Percentiles rank a stretch among this genome's conserved stretches.
phyloP scores from a whole-genome alignment of 2,888 invertebrate species.

The Slavum lentiscoides region DNA sequence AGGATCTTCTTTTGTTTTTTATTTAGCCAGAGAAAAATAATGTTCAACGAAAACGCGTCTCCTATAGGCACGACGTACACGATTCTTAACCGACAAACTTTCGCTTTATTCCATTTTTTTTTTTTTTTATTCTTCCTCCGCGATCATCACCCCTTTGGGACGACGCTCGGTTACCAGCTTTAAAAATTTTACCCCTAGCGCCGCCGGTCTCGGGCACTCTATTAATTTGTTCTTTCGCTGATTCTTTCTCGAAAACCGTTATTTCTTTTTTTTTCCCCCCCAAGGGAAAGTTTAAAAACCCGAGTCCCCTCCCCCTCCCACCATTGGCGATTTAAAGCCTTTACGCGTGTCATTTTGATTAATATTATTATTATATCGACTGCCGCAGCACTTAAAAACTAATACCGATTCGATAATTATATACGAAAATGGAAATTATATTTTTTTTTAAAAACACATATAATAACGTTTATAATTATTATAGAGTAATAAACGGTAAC shows the following conservation, averaged over 20 bases:
- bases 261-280: not conserved
- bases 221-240: slow-evolving; percentile 11
- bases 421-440: too few species aligned
- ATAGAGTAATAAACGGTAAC: too few species aligned
- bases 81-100: not conserved
- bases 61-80: slow-evolving; percentile 23
- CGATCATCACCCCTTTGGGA: not conserved
- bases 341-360: not conserved
- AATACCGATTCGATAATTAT: too few species aligned
- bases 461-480: too few species aligned
- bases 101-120: slow-evolving; percentile 30
- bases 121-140: not conserved
- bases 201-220: not conserved
- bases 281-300: not conserved
- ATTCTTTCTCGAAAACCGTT: not conserved
- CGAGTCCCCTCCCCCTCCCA: not conserved
- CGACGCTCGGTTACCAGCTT: not conserved
- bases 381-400: too few species aligned
- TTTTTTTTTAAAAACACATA: too few species aligned
- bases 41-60: slow-evolving; percentile 11
- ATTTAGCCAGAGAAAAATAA: slow-evolving; percentile 12
- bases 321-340: not conserved
- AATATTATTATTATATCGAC: not conserved
- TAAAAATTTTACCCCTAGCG: too few species aligned
- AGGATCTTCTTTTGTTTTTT: not conserved